Evolutionary conservation across 2,797 vertebrate genomes (phyloP), one percentile per base, ranked within the genome.

Genomic region (Enteromius anoplus): DNA sequence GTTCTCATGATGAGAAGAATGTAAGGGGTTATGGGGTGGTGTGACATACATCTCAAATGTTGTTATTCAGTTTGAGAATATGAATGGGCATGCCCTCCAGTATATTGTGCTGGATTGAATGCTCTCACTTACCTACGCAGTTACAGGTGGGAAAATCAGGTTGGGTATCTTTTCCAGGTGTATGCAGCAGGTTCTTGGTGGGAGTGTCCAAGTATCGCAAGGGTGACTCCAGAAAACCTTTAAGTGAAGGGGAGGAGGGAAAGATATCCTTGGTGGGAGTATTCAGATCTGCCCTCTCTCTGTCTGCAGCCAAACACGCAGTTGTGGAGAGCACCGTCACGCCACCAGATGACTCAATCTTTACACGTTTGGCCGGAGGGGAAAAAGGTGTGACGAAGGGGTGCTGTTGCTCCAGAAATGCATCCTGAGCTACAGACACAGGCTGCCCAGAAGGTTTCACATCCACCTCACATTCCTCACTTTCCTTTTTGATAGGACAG

Each of bases 261-360:
- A 96, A 93, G 73, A 95, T 92, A 0, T 96, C 95, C 94, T 98
- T 98, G 40, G 96, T 96, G 26, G 98, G 97, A 0, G 97, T 99
- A 89, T 95, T 93, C 45, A 94, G 90, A 5, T 95, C 93, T 4
- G 95, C 93, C 0, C 85, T 87, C 0, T 60, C 93, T 0, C 86
- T 86, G 0, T 60, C 81, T 0, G 94, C 92, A 0, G 95, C 94
- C 89, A 96, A 96, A 91, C 94, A 97, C 91, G 96, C 96, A 19
- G 96, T 98, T 88, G 98, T 98, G 9, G 98, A 99, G 42, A 99
- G 94, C 89, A 99, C 96, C 1, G 97, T 95, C 87, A 99, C 91
- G 81, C 96, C 96, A 86, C 98, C 97, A 4, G 96, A 96, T 80
- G 96, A 90, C 86, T 99, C 98, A 0, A 99, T 95, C 93, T 99